A percentile compares a stretch with the other conserved stretches of the same genome.
Evolutionary conservation across 2,797 vertebrate genomes (phyloP).

Genomic region (Chelmon rostratus): DNA sequence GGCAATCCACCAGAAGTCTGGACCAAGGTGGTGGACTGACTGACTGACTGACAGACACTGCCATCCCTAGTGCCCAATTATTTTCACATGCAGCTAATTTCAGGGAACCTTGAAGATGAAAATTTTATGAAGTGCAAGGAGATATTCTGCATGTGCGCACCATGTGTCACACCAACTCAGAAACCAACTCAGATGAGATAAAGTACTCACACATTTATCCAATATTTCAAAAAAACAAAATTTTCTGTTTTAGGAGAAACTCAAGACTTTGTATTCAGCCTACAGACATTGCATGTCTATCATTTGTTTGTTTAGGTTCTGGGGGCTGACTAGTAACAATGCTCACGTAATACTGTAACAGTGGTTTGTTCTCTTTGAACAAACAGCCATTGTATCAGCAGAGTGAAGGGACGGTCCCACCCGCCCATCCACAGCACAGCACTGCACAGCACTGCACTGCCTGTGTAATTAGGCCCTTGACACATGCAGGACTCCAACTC

Average conservation of each 20-base stretch:
- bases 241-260: not conserved
- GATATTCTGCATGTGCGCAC: not conserved
- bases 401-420: constrained; percentile 40
- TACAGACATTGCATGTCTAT: constrained; percentile 10
- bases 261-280: not conserved
- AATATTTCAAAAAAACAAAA: not conserved
- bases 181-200: not conserved
- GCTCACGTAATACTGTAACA: constrained; percentile 55
- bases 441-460: constrained; percentile 13
- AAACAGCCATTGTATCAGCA: constrained; percentile 69
- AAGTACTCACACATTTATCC: not conserved
- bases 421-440: constrained; percentile 28
- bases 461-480: constrained; percentile 22
- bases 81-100: not conserved
- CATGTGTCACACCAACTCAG: not conserved
- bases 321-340: constrained; percentile 40
- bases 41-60: no score
- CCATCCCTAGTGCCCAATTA: not conserved
- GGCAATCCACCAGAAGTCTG: not conserved
- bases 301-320: constrained; percentile 13
- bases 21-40: not conserved
- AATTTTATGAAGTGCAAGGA: not conserved
- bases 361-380: constrained; percentile 63
- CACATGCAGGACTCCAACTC: constrained; percentile 15
- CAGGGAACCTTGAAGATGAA: not conserved